A percentile compares a stretch with the other conserved stretches of the same genome.
Conservation (phyloP, 2,113 vertebrate genomes). For the Formicarius rufipectus region DNA sequence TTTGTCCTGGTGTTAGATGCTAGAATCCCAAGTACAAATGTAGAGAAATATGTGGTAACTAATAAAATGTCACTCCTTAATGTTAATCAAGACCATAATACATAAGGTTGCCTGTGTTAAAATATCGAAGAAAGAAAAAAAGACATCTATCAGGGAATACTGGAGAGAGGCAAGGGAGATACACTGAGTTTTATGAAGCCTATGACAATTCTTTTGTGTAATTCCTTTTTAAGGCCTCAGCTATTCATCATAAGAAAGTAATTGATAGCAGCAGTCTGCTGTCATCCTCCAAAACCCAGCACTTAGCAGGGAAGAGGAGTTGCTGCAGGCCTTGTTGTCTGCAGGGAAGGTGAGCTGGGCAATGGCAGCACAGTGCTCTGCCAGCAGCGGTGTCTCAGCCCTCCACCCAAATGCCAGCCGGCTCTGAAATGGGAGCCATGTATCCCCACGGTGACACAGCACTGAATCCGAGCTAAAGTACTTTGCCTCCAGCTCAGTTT, state of each 20-base stretch:
- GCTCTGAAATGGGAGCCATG: rapidly evolving
- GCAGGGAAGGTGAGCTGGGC: neutral
- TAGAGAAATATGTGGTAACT: neutral
- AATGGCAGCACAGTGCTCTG: neutral
- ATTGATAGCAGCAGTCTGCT: neutral
- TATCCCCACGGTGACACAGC: neutral
- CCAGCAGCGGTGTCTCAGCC: neutral
- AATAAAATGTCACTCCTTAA: neutral
- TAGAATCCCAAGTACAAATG: neutral
- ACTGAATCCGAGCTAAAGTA: neutral
- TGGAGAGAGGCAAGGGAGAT: neutral
- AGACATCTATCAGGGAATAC: neutral
- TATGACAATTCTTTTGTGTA: neutral
- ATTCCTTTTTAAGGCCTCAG: neutral
- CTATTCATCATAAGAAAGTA: neutral
- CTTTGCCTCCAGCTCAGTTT: neutral
- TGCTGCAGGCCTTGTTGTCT: neutral
- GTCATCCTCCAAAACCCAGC: neutral
- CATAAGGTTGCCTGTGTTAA: neutral
- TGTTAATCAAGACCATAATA: neutral
- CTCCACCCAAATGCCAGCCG: rapidly evolving
- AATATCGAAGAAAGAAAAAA: neutral
- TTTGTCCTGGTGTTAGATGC: neutral
- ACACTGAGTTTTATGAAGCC: neutral
- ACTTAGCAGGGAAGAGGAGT: neutral